phyloP scores from a whole-genome alignment of 2,113 vertebrate genomes.

The Zosterops pallidus region DNA sequence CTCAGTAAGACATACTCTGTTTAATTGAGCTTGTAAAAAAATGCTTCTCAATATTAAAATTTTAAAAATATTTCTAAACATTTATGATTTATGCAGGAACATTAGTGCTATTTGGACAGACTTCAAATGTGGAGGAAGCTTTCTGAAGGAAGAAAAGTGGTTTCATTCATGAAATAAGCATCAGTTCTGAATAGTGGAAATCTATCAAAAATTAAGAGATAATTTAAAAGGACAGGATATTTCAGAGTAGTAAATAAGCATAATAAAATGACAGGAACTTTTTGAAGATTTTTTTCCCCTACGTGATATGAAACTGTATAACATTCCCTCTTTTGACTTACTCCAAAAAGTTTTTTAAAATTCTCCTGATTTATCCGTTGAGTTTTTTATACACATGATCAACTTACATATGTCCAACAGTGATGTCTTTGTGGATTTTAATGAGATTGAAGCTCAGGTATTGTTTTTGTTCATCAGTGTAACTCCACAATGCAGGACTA shows the following conservation, averaged over 20 bases:
- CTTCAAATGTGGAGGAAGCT: constrained; percentile 13
- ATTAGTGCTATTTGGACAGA: not conserved
- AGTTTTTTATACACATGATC: not conserved
- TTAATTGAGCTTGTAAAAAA: not conserved
- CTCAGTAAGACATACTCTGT: not conserved
- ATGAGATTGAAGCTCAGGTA: not conserved
- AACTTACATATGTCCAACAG: not conserved
- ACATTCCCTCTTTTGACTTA: not conserved
- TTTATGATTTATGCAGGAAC: not conserved
- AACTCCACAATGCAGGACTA: not conserved
- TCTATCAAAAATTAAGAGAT: not conserved
- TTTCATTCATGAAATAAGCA: constrained; percentile 19
- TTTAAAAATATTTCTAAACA: constrained; percentile 9
- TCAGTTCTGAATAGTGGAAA: not conserved
- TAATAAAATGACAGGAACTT: not conserved
- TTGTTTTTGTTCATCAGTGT: not conserved
- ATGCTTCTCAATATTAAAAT: not conserved
- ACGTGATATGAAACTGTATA: not conserved
- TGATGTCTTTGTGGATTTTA: not conserved
- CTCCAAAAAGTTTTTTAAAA: not conserved
- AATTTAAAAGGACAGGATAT: not conserved
- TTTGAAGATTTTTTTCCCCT: not conserved
- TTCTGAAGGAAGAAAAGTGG: not conserved
- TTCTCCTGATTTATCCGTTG: not conserved
- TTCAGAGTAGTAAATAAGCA: not conserved